These are phyloP conservation scores for Nomada hirtipes DNA, from an alignment of 2,888 invertebrate genomes.

Conservation along the genomic window DNA sequence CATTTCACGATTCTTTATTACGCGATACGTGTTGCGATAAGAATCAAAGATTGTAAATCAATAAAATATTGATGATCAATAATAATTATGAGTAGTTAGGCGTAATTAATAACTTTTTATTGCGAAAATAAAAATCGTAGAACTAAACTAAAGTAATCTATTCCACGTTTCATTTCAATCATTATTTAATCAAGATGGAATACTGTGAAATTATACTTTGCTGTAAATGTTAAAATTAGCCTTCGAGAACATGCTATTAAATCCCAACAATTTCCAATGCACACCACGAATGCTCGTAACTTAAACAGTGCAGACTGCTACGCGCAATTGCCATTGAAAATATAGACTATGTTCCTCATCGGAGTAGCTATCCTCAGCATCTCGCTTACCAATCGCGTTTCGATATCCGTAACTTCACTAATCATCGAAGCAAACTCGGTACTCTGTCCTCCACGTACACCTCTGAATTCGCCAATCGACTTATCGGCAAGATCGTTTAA, in stretches of 20 bases:
- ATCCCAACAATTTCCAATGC: not conserved
- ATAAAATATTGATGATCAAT: too few species aligned
- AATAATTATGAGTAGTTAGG: too few species aligned
- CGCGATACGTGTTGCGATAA: too few species aligned
- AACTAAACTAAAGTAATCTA: too few species aligned
- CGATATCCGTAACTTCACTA: slow-evolving; percentile 20
- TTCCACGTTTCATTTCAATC: too few species aligned
- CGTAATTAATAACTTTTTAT: too few species aligned
- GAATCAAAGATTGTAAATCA: too few species aligned
- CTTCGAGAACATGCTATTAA: not conserved
- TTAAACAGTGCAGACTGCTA: not conserved
- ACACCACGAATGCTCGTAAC: not conserved
- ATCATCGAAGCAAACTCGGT: slow-evolving; percentile 25
- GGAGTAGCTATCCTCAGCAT: not conserved
- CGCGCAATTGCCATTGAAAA: not conserved
- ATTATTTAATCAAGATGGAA: too few species aligned
- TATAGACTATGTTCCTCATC: not conserved
- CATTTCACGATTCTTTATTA: too few species aligned
- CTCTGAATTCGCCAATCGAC: slow-evolving; percentile 41
- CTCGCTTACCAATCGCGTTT: slow-evolving; percentile 18
- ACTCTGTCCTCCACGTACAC: not conserved
- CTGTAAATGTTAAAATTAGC: too few species aligned
- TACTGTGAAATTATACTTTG: too few species aligned
- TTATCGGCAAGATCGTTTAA: slow-evolving; percentile 75
- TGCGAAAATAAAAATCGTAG: too few species aligned